Evolutionary conservation across 64 coral and sea anemone genomes (phyloP), one percentile per base, ranked within the genome.

Genomic region (Dendronephthya gigantea): DNA sequence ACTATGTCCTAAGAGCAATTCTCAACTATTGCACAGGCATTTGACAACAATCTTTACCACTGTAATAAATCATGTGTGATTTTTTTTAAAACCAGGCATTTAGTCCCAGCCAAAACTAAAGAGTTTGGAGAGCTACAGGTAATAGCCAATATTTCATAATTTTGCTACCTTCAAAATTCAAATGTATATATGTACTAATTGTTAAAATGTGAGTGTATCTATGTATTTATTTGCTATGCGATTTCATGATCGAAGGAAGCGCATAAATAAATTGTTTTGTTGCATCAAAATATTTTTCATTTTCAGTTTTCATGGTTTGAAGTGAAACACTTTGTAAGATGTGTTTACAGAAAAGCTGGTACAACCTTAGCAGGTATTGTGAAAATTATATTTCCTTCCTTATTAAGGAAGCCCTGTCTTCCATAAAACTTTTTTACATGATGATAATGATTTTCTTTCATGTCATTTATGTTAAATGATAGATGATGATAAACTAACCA

Each of bases 261-360:
- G 32, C 25, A 28, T 34, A 12, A 16, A 39, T 39, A 29, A 36
- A 79, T 33, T 79, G 36, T 45, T 79, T 29, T 2, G n/a, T n/a
- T n/a, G n/a, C n/a, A n/a, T n/a, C n/a, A n/a, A n/a, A n/a, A n/a
- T n/a, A n/a, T 5, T 35, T 79, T 35, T 3, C 29, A n/a, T 62
- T 22, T 74, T 1, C 32, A 79, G 72, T 79, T 39, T 39, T 79
- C 72, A 39, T 79, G 72, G 72, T 79, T 79, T 33, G 72, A 79
- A 79, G 72, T 79, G 72, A 79, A 79, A 33, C 72, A 79, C 36
- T 79, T 79, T 79, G 72, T 79, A 0, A 8, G 72, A 39, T 79
- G 72, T 79, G 72, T 39, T 33, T 79, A 79, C 28, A 79, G 72
- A 79, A 39, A 79, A 79, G 72, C 72, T 8, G 72, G 72, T 1